Base-by-base conservation (phyloP, 2,797 vertebrate genomes). In the Crax fasciolata region DNA sequence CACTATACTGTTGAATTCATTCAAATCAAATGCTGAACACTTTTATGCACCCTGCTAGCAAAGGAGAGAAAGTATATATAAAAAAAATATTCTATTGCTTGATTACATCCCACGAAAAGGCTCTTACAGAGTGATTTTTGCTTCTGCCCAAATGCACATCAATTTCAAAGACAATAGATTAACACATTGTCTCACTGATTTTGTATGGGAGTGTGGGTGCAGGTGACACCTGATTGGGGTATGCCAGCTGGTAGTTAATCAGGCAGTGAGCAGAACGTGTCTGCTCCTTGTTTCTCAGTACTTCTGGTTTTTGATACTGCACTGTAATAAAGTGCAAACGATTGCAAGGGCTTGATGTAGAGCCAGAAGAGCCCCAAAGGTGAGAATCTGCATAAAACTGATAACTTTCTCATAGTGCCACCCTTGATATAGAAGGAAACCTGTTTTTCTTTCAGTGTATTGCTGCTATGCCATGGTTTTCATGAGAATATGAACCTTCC, bases 131-230 rank as follows among this genome's bases (percentile, higher is more conserved):
- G 87, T 93, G 95, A 97, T 97, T 97, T 96, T 90, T 95, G 67
- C 81, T 96, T 84, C 82, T 90, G 77, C 80, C 74, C 90, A 72
- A 89, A 92, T 1, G 62, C 84, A 78, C 83, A 88, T 90, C 92
- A 71, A 84, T 96, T 97, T 95, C 86, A 76, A 95, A 96, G 96
- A 97, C 95, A 96, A 97, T 93, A 92, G 94, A 95, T 93, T 88
- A 95, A 55, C 71, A 91, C 95, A 96, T 96, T 97, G 95, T 95
- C 95, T 93, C 3, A 14, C 95, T 97, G 96, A 97, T 97, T 97
- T 96, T 83, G 77, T 54, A 19, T 52, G 41, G 74, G 76, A 84
- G 91, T 1, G 1, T 77, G 84, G 88, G 85, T 94, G 58, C 66
- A n/a, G 71, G 74, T 94, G 78, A 85, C 82, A 86, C 62, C 70